phyloP scores from a whole-genome alignment of 2,888 invertebrate species.

The Conistra vaccinii region DNA sequence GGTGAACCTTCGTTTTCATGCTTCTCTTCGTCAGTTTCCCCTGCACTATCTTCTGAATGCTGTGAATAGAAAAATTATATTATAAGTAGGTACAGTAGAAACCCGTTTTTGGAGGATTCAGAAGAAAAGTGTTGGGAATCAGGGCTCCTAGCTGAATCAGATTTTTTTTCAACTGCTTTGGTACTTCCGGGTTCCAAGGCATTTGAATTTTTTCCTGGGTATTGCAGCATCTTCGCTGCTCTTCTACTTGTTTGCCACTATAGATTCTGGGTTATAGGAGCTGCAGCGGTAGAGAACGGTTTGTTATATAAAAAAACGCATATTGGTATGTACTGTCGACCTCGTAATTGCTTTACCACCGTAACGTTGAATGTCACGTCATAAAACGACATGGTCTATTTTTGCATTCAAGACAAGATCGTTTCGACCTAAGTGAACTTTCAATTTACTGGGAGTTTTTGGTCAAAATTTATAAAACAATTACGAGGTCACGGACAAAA shows the following conservation, averaged over 20 bases:
- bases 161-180: not conserved
- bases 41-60: slow-evolving; percentile 89
- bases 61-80: slow-evolving; percentile 64
- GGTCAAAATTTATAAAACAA: no score
- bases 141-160: not conserved
- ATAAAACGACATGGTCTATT: not conserved
- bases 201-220: not conserved
- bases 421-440: not conserved
- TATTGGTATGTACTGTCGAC: not conserved
- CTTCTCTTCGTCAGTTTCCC: slow-evolving; percentile 92
- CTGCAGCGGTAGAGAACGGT: not conserved
- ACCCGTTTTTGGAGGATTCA: not conserved
- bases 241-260: not conserved
- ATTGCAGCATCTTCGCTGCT: not conserved
- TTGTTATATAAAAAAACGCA: not conserved
- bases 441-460: not conserved
- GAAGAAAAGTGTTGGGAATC: not conserved
- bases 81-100: not conserved
- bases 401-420: no score
- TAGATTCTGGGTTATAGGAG: not conserved
- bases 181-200: not conserved
- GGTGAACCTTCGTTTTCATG: slow-evolving; percentile 93
- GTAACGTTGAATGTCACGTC: not conserved
- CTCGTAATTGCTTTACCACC: no score
- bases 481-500: not conserved